These are phyloP conservation scores for Leptinotarsa peninsularis DNA, from an alignment of 2,888 invertebrate species.

Conservation along the genomic window DNA sequence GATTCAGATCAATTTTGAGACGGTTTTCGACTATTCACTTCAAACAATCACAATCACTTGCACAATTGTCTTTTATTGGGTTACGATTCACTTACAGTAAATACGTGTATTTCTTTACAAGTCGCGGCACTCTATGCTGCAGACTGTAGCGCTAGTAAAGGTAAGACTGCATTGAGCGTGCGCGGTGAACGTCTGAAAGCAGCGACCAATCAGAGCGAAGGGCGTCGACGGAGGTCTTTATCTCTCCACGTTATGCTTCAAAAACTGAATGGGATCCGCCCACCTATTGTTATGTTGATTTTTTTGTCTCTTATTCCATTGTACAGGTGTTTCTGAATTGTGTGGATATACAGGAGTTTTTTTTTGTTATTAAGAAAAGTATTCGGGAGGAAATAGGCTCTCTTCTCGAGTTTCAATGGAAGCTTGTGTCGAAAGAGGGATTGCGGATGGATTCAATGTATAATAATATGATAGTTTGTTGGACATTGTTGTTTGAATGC, in stretches of 20 bases:
- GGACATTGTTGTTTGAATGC: not conserved
- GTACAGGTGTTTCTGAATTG: slow-evolving; percentile 67
- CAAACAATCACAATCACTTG: slow-evolving; percentile 47
- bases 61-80: slow-evolving; percentile 43
- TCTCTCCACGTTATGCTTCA: slow-evolving; percentile 64
- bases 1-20: slow-evolving; percentile 80
- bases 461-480: slow-evolving; percentile 34
- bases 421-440: slow-evolving; percentile 46
- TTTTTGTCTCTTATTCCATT: slow-evolving; percentile 66
- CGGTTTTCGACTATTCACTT: slow-evolving; percentile 63
- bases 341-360: slow-evolving; percentile 53
- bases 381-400: slow-evolving; percentile 46
- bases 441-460: slow-evolving; percentile 20
- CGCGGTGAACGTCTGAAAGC: slow-evolving; percentile 51
- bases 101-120: slow-evolving; percentile 62
- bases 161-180: slow-evolving; percentile 56
- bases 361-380: slow-evolving; percentile 51
- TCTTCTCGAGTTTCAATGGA: slow-evolving; percentile 46
- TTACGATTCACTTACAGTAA: slow-evolving; percentile 40
- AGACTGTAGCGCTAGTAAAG: slow-evolving; percentile 48
- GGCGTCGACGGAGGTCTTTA: slow-evolving; percentile 61
- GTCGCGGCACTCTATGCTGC: slow-evolving; percentile 62
- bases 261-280: slow-evolving; percentile 63
- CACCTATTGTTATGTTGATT: slow-evolving; percentile 66
- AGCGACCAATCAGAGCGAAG: slow-evolving; percentile 58